These are phyloP conservation scores for Mayetiola destructor DNA, from an alignment of 2,888 invertebrate genomes.

Conservation along the genomic window DNA sequence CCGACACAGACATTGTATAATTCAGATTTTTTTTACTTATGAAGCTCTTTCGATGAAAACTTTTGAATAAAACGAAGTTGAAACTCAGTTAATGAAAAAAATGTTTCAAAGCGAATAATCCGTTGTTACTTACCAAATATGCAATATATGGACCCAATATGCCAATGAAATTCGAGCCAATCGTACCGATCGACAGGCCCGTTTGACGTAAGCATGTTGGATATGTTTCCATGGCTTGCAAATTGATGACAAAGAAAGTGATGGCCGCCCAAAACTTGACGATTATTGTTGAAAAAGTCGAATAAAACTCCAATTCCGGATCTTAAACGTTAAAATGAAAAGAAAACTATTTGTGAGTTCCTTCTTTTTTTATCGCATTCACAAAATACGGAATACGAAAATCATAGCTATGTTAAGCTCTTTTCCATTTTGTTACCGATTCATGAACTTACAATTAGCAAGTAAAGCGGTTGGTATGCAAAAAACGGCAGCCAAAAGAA, in stretches of 20 bases:
- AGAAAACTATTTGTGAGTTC: constrained; percentile 37
- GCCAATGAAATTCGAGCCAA: constrained; percentile 26
- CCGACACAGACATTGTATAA: no score
- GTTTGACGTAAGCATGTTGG: constrained; percentile 51
- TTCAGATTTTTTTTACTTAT: no score
- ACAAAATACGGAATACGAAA: not conserved
- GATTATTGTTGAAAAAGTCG: constrained; percentile 34
- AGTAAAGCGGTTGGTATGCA: constrained; percentile 35
- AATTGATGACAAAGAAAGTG: constrained; percentile 42
- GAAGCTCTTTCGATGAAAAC: not conserved
- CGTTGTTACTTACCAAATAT: constrained; percentile 38
- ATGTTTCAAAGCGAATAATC: not conserved
- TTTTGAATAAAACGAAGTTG: not conserved
- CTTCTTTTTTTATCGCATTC: not conserved
- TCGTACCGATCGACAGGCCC: constrained; percentile 45
- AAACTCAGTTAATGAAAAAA: not conserved
- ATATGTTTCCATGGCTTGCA: constrained; percentile 50
- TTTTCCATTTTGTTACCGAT: not conserved
- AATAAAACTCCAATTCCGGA: constrained; percentile 25
- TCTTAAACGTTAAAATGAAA: constrained; percentile 32
- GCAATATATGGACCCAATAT: constrained; percentile 47
- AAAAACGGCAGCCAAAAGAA: constrained; percentile 31
- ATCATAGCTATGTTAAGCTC: not conserved
- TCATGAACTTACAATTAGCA: constrained; percentile 6
- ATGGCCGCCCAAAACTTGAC: constrained; percentile 41